These are phyloP conservation scores for Drosophila ustulata DNA, from an alignment of 2,888 invertebrate species.

Conservation along the genomic window DNA sequence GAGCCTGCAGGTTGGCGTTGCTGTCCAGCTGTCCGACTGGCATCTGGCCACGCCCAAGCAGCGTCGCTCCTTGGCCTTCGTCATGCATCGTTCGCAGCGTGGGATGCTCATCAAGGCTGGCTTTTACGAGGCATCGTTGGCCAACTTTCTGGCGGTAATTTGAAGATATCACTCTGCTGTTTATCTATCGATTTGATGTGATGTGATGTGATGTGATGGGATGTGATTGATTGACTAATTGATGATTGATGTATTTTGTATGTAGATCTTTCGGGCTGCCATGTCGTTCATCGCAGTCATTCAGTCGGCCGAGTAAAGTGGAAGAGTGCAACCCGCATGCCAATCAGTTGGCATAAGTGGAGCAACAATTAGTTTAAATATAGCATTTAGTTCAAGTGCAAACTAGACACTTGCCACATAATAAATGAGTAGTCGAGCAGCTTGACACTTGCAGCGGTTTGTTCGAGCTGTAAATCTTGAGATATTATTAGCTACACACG, in stretches of 20 bases:
- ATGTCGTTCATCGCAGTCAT: conserved; percentile 80
- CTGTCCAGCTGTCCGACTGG: conserved; percentile 80
- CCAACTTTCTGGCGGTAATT: conserved; percentile 80
- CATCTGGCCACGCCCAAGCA: conserved; percentile 73
- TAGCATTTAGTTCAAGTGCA: conserved; percentile 5
- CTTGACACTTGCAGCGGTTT: not conserved
- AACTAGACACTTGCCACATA: not conserved
- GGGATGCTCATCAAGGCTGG: conserved; percentile 77
- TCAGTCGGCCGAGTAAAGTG: conserved; percentile 75
- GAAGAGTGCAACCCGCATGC: conserved; percentile 1
- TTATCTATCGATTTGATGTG: not conserved
- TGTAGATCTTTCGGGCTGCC: conserved; percentile 77
- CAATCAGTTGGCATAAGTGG: conserved; percentile 5
- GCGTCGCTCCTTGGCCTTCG: conserved; percentile 70
- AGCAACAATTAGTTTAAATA: conserved; percentile 8
- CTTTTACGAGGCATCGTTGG: conserved; percentile 83
- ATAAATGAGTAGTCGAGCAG: not conserved
- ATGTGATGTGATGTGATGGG: no score
- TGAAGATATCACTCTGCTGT: conserved; percentile 4
- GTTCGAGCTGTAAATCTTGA: not conserved
- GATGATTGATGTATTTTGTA: conserved; percentile 34
- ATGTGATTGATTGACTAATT: not conserved
- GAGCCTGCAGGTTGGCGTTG: conserved; percentile 77
- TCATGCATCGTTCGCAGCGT: conserved; percentile 79
- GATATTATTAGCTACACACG: not conserved